Conservation (phyloP, 1,140 invertebrate genomes). For the Tigriopus japonicus region DNA sequence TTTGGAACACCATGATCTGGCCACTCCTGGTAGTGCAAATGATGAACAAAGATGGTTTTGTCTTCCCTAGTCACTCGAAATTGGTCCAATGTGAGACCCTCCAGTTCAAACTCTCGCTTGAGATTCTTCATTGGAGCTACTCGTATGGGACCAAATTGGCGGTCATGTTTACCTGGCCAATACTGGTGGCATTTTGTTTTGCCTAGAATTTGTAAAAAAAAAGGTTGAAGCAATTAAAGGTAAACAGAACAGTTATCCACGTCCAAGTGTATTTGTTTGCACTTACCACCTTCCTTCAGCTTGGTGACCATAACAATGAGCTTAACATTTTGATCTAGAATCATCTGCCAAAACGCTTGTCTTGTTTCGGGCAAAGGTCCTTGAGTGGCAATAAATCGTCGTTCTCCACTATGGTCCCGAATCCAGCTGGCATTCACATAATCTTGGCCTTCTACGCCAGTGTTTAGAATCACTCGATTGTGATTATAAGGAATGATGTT, state of each 20-base stretch:
- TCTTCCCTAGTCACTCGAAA: too few relatives aligned
- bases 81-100: too few relatives aligned
- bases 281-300: slow-evolving; percentile 62
- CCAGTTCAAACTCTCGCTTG: too few relatives aligned
- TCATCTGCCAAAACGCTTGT: slow-evolving; percentile 92
- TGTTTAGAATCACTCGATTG: background rate
- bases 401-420: background rate
- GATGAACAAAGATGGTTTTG: slow-evolving; percentile 36
- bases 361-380: slow-evolving; percentile 64
- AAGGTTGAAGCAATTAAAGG: too few relatives aligned
- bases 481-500: slow-evolving; percentile 2
- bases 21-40: slow-evolving; percentile 87
- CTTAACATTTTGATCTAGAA: slow-evolving; percentile 73
- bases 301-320: slow-evolving; percentile 92
- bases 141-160: slow-evolving; percentile 43
- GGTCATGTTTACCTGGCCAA: slow-evolving; percentile 51
- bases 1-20: slow-evolving; percentile 95
- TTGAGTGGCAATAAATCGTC: background rate
- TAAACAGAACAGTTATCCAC: too few relatives aligned
- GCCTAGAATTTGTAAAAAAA: too few relatives aligned
- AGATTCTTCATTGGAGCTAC: slow-evolving; percentile 53
- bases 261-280: background rate
- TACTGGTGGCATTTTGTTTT: slow-evolving; percentile 85
- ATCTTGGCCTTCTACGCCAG: background rate
- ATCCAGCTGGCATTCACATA: slow-evolving; percentile 7